phyloP scores from a whole-genome alignment of 2,797 vertebrate species.

The Sparidentex hasta region DNA sequence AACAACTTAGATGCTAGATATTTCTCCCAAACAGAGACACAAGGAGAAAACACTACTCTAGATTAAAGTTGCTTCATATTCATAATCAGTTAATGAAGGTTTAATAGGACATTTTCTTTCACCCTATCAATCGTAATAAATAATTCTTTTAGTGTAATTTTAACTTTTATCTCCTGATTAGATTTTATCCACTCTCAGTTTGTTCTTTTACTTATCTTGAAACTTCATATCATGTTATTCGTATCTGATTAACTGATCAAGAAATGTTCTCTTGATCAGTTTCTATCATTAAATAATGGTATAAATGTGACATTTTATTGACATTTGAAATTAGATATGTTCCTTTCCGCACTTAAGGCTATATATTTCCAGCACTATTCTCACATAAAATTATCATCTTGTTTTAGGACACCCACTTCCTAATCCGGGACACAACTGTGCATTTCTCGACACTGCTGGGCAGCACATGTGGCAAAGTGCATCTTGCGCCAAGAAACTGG shows the following conservation, averaged over 20 bases:
- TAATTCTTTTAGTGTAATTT: neutral
- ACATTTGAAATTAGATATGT: neutral
- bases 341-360: neutral
- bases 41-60: too few relatives aligned
- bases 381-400: slow-evolving; percentile 4
- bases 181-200: neutral
- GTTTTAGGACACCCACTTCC: slow-evolving; percentile 89
- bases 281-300: neutral
- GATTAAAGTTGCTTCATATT: too few relatives aligned
- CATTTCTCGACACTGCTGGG: slow-evolving; percentile 83
- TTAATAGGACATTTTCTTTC: neutral
- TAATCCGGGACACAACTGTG: slow-evolving; percentile 91
- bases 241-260: neutral
- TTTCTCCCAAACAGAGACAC: neutral
- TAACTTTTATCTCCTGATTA: neutral
- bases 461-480: slow-evolving; percentile 89
- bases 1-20: neutral
- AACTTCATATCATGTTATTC: neutral
- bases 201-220: neutral
- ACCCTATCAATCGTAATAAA: neutral
- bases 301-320: neutral
- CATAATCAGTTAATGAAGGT: neutral
- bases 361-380: too few relatives aligned
- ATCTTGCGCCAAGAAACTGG: slow-evolving; percentile 87
- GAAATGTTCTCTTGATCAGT: neutral